Conservation (phyloP, 2,797 vertebrate genomes). For the Artibeus jamaicensis region DNA sequence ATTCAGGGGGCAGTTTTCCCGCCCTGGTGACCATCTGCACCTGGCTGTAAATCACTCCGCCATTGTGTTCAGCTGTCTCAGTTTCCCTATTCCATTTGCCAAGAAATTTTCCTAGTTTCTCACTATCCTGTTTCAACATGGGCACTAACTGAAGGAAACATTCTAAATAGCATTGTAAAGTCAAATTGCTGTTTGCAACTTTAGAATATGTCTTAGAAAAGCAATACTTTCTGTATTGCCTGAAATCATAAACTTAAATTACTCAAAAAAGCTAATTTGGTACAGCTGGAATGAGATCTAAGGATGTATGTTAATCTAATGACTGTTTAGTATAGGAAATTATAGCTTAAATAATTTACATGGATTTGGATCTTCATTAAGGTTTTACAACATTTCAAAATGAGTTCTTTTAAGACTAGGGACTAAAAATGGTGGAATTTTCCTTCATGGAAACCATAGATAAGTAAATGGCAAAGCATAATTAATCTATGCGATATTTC, state of each 20-base stretch:
- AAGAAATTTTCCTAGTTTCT: neutral
- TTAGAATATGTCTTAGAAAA: slow-evolving; percentile 59
- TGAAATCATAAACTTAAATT: slow-evolving; percentile 65
- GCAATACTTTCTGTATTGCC: slow-evolving; percentile 62
- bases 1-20: neutral
- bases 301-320: slow-evolving; percentile 74
- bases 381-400: slow-evolving; percentile 57
- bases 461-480: slow-evolving; percentile 51
- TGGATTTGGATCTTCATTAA: slow-evolving; percentile 71
- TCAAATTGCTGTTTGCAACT: slow-evolving; percentile 68
- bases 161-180: slow-evolving; percentile 63
- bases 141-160: slow-evolving; percentile 45
- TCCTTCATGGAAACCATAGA: slow-evolving; percentile 31
- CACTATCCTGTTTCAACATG: neutral
- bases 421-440: slow-evolving; percentile 61
- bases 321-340: slow-evolving; percentile 74
- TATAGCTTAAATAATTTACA: slow-evolving; percentile 76
- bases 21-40: neutral
- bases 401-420: slow-evolving; percentile 64
- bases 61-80: neutral
- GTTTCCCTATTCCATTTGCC: neutral
- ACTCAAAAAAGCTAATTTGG: slow-evolving; percentile 64
- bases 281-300: slow-evolving; percentile 67
- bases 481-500: slow-evolving; percentile 52
- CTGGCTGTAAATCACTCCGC: neutral